These are phyloP conservation scores for Globodera rostochiensis DNA, from an alignment of 1,140 invertebrate genomes.

Conservation along the genomic window DNA sequence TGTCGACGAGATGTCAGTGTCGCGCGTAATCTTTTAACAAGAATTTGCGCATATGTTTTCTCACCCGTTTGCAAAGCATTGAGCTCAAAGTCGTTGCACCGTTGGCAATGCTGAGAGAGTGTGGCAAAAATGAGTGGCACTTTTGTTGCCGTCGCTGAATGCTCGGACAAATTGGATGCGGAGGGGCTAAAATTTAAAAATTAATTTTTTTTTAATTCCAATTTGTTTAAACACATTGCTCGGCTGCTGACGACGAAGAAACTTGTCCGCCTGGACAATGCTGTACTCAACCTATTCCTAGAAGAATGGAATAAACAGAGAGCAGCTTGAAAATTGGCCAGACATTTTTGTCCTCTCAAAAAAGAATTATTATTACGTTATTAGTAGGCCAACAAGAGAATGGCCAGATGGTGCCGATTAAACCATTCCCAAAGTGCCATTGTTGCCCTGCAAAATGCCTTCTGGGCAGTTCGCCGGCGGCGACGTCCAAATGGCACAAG, in stretches of 20 bases:
- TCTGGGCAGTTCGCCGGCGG: not conserved
- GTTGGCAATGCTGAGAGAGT: constrained; percentile 12
- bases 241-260: constrained; percentile 15
- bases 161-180: constrained; percentile 7
- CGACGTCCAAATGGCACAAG: not conserved
- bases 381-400: constrained; percentile 9
- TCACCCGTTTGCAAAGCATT: constrained; percentile 15
- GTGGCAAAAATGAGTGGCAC: not conserved
- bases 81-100: constrained; percentile 22
- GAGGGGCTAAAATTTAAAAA: not conserved
- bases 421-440: constrained; percentile 12
- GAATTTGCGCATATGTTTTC: not conserved
- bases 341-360: not conserved
- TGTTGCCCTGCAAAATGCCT: constrained; percentile 5
- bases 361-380: constrained; percentile 16
- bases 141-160: not conserved
- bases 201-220: not conserved
- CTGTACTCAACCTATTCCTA: constrained; percentile 26
- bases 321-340: not conserved
- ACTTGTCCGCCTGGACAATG: constrained; percentile 5
- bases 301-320: constrained; percentile 12
- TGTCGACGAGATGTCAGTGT: no score
- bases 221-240: constrained; percentile 11
- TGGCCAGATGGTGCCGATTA: constrained; percentile 13
- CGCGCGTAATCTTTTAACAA: no score